Evolutionary conservation across 1,140 invertebrate genomes (phyloP).

Genomic region (Eumaeus atala): DNA sequence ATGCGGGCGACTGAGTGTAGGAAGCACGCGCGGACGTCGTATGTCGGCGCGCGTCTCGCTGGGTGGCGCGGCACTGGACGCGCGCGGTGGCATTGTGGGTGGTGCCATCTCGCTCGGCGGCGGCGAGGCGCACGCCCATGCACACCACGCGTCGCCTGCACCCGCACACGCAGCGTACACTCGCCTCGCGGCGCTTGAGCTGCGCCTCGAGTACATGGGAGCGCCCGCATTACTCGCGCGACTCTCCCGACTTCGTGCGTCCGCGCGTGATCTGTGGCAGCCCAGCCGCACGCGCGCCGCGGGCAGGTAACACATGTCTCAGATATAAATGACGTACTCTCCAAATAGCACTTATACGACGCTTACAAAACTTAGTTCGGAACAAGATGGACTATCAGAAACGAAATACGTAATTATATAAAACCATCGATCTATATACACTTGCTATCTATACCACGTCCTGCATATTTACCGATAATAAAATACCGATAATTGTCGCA

Average conservation of each 20-base stretch:
- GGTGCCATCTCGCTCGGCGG: slow-evolving; percentile 93
- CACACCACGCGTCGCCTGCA: slow-evolving; percentile 93
- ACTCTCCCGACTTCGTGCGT: slow-evolving; percentile 87
- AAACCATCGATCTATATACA: too few relatives aligned
- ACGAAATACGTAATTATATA: too few relatives aligned
- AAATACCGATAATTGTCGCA: too few relatives aligned
- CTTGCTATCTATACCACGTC: too few relatives aligned
- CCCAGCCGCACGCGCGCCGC: slow-evolving; percentile 24
- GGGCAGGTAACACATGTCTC: slow-evolving; percentile 22
- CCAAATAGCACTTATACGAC: too few relatives aligned
- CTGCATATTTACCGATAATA: too few relatives aligned
- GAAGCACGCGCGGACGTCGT: slow-evolving; percentile 95
- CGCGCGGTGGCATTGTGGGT: slow-evolving; percentile 96
- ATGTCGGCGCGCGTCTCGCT: slow-evolving; percentile 91
- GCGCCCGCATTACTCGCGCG: slow-evolving; percentile 93
- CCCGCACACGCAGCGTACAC: slow-evolving; percentile 91
- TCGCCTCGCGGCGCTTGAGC: slow-evolving; percentile 88
- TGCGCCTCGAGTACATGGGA: slow-evolving; percentile 96
- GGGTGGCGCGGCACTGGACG: slow-evolving; percentile 92
- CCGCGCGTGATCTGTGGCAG: slow-evolving; percentile 88
- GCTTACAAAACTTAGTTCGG: too few relatives aligned
- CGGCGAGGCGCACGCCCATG: slow-evolving; percentile 91
- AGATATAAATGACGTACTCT: background rate
- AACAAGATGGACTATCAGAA: too few relatives aligned
- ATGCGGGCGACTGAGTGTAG: slow-evolving; percentile 91